Base-by-base conservation (phyloP, 2,888 invertebrate genomes). In the Agrotis ipsilon region DNA sequence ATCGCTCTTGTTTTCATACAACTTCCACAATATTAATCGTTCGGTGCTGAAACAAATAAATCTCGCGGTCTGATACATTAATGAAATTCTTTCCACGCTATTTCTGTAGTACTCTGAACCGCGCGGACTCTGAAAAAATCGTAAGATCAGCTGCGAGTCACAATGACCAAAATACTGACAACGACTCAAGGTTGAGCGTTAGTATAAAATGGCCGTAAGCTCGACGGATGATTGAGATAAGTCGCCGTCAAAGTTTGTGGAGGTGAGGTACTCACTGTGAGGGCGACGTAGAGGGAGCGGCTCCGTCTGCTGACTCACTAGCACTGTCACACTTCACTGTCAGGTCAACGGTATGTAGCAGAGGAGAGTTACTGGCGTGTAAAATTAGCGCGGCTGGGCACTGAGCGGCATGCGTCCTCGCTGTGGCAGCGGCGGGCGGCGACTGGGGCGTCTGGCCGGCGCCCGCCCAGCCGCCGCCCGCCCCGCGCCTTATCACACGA, bases 401-500 rank as follows among this genome's bases (percentile, higher is more conserved):
- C 74, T 63, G 83, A 82, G 82, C 87, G 88, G 88, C 90, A 90
- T 86, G 88, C 94, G 93, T 90, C 88, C 90, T 89, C 88, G 87
- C 90, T 81, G 87, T 78, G 88, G 88, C 90, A 89, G 86, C 91
- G 92, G 85, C 91, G 90, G 91, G 90, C 90, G 93, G 91, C 89
- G 91, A 94, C 95, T 95, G 89, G 93, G 93, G 92, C 94, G 94
- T 88, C 94, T 90, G 88, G 89, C 82, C 92, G 94, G 94, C 95
- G 94, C 94, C 92, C 91, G 91, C 91, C 92, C 90, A 88, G 91
- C 94, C 91, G 90, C 90, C 92, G 91, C 89, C 92, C 94, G 92
- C 93, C 92, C 93, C 93, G 85, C 94, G 90, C 90, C 93, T 94
- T 94, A 94, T 95, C 95, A 94, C 93, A 87, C 91, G 91, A 94